These are phyloP conservation scores for Amblyteles armatorius DNA, from an alignment of 2,888 invertebrate genomes.

Conservation along the genomic window DNA sequence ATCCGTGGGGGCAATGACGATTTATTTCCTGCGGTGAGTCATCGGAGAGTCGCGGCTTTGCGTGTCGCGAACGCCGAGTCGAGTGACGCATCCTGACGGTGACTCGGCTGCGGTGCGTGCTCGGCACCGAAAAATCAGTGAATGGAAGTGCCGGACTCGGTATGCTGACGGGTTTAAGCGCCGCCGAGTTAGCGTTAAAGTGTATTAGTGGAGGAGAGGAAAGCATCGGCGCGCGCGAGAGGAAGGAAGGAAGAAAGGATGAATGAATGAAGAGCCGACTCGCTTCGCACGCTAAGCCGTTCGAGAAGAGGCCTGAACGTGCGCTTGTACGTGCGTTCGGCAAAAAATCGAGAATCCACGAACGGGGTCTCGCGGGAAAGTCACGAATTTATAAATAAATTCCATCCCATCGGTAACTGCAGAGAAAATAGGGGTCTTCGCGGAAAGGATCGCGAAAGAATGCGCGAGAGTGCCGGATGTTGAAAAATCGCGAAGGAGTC, in stretches of 20 bases:
- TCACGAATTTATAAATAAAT: background rate
- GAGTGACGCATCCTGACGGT: conserved; percentile 63
- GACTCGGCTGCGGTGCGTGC: conserved; percentile 35
- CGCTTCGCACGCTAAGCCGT: conserved; percentile 49
- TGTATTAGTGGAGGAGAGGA: conserved; percentile 45
- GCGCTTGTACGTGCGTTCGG: conserved; percentile 9
- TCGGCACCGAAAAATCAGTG: conserved; percentile 53
- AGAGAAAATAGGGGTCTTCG: background rate
- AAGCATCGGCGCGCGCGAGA: conserved; percentile 23
- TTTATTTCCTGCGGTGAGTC: conserved; percentile 63
- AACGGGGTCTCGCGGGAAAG: background rate
- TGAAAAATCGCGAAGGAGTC: background rate
- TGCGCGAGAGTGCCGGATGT: background rate
- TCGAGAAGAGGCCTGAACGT: conserved; percentile 19
- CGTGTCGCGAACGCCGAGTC: conserved; percentile 38
- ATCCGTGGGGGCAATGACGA: conserved; percentile 50
- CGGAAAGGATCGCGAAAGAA: background rate
- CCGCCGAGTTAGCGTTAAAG: conserved; percentile 18
- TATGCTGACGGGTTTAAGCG: conserved; percentile 7
- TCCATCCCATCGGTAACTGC: background rate
- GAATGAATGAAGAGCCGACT: conserved; percentile 52
- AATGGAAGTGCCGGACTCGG: conserved; percentile 48
- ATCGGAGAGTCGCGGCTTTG: conserved; percentile 39
- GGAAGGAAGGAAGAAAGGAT: conserved; percentile 43
- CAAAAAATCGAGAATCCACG: conserved; percentile 28